A percentile compares a stretch with the other conserved stretches of the same genome.
Evolutionary conservation across 2,888 invertebrate species (phyloP).

Genomic region (Bhutanitis thaidina): DNA sequence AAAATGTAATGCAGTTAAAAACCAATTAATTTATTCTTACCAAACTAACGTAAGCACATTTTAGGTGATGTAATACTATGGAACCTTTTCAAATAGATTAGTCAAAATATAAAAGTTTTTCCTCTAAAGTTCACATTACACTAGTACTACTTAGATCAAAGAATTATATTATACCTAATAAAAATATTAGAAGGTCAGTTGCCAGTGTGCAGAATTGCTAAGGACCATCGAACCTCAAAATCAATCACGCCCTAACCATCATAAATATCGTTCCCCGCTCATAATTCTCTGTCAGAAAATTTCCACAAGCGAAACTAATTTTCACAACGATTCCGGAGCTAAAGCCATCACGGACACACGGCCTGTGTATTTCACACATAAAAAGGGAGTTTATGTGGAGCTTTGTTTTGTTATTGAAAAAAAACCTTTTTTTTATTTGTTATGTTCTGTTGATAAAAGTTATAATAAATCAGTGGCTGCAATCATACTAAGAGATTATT

Average conservation of each 20-base stretch:
- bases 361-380: background rate
- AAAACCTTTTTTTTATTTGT: background rate
- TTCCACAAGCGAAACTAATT: conserved; percentile 26
- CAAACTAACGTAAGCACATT: no score
- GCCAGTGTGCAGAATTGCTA: conserved; percentile 6
- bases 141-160: no score
- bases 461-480: background rate
- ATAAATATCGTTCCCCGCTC: conserved; percentile 21
- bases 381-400: background rate
- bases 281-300: conserved; percentile 19
- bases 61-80: no score
- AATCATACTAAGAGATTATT: no score
- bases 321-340: conserved; percentile 21
- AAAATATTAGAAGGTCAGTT: background rate
- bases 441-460: no score
- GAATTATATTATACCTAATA: no score
- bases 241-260: conserved; percentile 20
- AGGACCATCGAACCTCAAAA: conserved; percentile 14
- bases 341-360: conserved; percentile 1
- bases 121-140: no score
- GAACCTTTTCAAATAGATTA: no score
- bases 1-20: no score
- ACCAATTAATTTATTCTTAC: no score
- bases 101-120: no score
- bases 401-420: background rate